These are phyloP conservation scores for Mormyrops boulengeri DNA, from an alignment of 2,797 vertebrate genomes.

Conservation along the genomic window DNA sequence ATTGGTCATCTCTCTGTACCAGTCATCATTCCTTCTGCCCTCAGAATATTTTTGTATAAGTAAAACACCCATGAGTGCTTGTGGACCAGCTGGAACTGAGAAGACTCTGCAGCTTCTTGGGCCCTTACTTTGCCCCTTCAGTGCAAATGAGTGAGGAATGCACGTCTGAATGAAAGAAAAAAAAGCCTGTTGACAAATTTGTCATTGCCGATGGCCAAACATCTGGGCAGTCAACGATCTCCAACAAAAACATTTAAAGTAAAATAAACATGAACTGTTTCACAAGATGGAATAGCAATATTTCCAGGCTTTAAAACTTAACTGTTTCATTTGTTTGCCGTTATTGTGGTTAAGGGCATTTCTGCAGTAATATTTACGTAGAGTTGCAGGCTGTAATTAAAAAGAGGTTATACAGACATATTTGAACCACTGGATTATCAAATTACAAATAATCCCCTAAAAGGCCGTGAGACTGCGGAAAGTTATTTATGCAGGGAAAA, in stretches of 20 bases:
- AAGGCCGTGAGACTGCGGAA: background rate
- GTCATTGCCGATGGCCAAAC: conserved; percentile 1
- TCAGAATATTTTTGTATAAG: background rate
- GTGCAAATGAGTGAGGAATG: background rate
- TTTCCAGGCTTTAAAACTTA: background rate
- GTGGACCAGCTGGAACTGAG: background rate
- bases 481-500: background rate
- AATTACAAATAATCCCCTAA: conserved; percentile 4
- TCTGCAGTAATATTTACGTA: conserved; percentile 4
- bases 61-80: background rate
- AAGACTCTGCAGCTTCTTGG: background rate
- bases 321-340: background rate
- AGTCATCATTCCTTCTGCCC: background rate
- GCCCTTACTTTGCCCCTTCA: background rate
- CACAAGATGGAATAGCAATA: background rate
- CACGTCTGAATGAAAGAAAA: background rate
- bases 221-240: conserved; percentile 3
- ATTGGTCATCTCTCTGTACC: background rate
- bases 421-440: background rate
- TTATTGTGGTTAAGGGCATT: background rate
- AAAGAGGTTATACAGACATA: background rate
- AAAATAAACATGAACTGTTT: background rate
- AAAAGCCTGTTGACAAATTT: conserved; percentile 1
- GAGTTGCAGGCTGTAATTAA: background rate
- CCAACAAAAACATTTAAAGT: conserved; percentile 3